These are phyloP conservation scores for Keiferia lycopersicella DNA, from an alignment of 2,888 invertebrate genomes.

Conservation along the genomic window DNA sequence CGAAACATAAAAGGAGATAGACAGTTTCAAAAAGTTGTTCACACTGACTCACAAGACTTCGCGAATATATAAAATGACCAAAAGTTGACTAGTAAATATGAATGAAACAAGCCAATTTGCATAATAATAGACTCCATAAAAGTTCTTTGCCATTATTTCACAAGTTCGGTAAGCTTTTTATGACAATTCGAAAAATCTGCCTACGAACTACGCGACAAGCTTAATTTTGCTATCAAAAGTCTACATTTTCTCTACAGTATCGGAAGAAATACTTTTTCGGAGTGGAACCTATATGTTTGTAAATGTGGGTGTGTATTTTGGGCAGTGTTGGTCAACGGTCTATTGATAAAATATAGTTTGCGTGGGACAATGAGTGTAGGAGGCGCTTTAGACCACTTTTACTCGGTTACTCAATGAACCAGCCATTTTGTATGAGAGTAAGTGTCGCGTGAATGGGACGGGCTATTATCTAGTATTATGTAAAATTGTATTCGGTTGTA, in stretches of 20 bases:
- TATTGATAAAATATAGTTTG: slow-evolving; percentile 44
- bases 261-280: neutral
- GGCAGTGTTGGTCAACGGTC: slow-evolving; percentile 67
- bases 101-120: slow-evolving; percentile 34
- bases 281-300: slow-evolving; percentile 2
- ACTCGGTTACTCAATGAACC: slow-evolving; percentile 42
- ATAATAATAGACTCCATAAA: slow-evolving; percentile 38
- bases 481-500: neutral
- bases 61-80: slow-evolving; percentile 19
- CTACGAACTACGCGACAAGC: slow-evolving; percentile 19
- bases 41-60: slow-evolving; percentile 25
- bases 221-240: slow-evolving; percentile 6
- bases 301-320: slow-evolving; percentile 65
- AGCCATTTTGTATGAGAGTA: neutral
- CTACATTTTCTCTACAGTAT: neutral
- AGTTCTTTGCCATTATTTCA: slow-evolving; percentile 34
- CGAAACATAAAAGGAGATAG: slow-evolving; percentile 25
- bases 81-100: slow-evolving; percentile 24
- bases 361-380: slow-evolving; percentile 54
- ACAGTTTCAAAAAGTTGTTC: slow-evolving; percentile 20
- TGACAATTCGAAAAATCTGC: slow-evolving; percentile 27
- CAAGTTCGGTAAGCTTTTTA: slow-evolving; percentile 37
- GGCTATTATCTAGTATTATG: neutral
- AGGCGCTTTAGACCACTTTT: slow-evolving; percentile 42
- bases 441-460: slow-evolving; percentile 20